Evolutionary conservation across 2,888 invertebrate genomes (phyloP), one percentile per base, ranked within the genome.

Genomic region (Merodon equestris): DNA sequence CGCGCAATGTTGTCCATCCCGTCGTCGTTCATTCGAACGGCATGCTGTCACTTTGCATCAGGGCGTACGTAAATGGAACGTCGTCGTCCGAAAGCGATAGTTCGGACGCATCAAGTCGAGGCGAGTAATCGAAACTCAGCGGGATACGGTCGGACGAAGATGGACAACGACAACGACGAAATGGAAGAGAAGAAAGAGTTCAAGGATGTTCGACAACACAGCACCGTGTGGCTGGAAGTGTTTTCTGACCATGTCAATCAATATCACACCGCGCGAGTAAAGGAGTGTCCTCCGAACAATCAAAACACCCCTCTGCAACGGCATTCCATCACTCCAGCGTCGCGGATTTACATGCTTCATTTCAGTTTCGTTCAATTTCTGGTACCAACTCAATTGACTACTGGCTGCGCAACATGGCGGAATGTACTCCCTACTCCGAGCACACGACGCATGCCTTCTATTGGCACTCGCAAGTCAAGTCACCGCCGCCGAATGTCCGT

Each of bases 111-210:
- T 74, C 79, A 79, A 70, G 60, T 74, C 68, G 79, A n/a, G n/a
- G n/a, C 74, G 38, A 74, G 60, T 74, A 79, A 79, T 79, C 54
- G 79, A 74, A 79, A 74, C 74, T 64, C 79, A 74, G 79, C 64
- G 48, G 79, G 79, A 74, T 7, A 27, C 50, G 56, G 56, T 61
- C 13, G 9, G 2, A 36, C 40, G 50, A 27, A 50, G 27, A 10
- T 51, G 50, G 40, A 38, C 47, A 27, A 45, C 18, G 13, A 47
- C 18, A 12, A 10, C 1, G n/a, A 10, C 1, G n/a, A 18, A 50
- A 53, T 18, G 14, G 3, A 10, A 12, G 13, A 10, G n/a, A 44
- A 45, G 27, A 14, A n/a, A 12, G 14, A 53, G 51, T 54, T 44
- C 36, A 54, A 54, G 45, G 40, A 47, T 45, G 13, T 42, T 36